Conservation (phyloP, 2,113 vertebrate genomes). For the Ranitomeya imitator region DNA sequence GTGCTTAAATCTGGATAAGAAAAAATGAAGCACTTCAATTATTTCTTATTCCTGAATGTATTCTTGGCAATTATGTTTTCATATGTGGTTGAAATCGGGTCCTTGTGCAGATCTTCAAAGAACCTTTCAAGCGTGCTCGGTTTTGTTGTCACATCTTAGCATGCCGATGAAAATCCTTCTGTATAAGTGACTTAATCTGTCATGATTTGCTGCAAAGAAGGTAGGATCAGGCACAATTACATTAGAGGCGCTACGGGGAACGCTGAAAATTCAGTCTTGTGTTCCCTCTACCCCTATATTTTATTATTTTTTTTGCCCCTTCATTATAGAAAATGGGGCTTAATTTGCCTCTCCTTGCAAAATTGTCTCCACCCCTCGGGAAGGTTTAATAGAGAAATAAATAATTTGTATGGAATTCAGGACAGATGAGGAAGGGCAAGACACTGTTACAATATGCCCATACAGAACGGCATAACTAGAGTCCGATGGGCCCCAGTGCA, state of each 20-base stretch:
- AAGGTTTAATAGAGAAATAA: too few species aligned
- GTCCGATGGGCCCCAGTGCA: too few species aligned
- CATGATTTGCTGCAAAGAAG: slow-evolving; percentile 8
- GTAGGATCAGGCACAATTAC: not conserved
- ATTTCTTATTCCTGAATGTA: slow-evolving; percentile 58
- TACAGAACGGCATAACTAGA: not conserved
- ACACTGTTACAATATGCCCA: not conserved
- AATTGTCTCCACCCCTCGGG: not conserved
- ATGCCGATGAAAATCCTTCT: slow-evolving; percentile 6
- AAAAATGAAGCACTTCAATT: slow-evolving; percentile 58
- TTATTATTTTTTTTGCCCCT: too few species aligned
- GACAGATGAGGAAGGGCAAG: not conserved
- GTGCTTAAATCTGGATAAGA: slow-evolving; percentile 59
- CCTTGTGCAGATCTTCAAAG: slow-evolving; percentile 36
- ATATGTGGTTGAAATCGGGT: slow-evolving; percentile 44
- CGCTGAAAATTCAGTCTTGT: not conserved
- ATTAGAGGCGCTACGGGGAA: not conserved
- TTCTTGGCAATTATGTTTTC: slow-evolving; percentile 54
- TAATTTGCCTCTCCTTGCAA: not conserved
- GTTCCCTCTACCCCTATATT: not conserved
- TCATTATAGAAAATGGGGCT: not conserved
- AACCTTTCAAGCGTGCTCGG: slow-evolving; percentile 3
- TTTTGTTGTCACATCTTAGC: slow-evolving; percentile 20
- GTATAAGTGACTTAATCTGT: slow-evolving; percentile 35
- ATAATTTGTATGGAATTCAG: too few species aligned